Percentiles rank a stretch among this genome's conserved stretches.
Conservation (phyloP, 23 tunicate species). For the Phallusia fumigata region DNA sequence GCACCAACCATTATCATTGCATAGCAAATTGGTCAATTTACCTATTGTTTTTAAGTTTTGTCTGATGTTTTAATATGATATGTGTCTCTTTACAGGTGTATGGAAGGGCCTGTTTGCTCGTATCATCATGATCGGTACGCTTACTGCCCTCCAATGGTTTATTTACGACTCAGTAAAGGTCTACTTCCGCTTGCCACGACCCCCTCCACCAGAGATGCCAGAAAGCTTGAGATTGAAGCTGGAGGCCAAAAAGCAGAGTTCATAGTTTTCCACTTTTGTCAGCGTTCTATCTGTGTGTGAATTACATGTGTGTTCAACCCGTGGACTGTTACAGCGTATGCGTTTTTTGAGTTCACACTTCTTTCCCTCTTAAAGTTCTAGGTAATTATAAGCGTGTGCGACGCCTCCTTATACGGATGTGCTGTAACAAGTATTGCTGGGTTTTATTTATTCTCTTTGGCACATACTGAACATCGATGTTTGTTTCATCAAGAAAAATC, state of each 20-base stretch:
- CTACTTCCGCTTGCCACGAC: conserved; percentile 95
- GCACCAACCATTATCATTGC: too few relatives aligned
- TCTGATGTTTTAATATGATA: background rate
- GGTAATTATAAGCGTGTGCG: background rate
- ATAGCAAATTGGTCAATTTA: background rate
- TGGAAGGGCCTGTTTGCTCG: conserved; percentile 99
- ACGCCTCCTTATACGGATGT: background rate
- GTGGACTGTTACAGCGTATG: background rate
- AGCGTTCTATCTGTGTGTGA: background rate
- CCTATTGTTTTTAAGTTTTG: background rate
- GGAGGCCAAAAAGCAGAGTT: conserved; percentile 21
- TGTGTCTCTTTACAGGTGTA: conserved; percentile 52
- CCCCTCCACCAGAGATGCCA: conserved; percentile 99
- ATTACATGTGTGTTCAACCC: background rate
- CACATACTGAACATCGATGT: too few relatives aligned
- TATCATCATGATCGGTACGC: conserved; percentile 99
- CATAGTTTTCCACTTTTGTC: background rate
- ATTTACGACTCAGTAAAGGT: conserved; percentile 99
- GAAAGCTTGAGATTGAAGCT: conserved; percentile 84
- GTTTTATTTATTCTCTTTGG: too few relatives aligned
- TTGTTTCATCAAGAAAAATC: too few relatives aligned
- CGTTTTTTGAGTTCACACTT: background rate
- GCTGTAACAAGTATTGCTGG: background rate
- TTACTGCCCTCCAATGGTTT: conserved; percentile 99
- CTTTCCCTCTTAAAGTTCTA: background rate